A percentile compares a stretch with the other conserved stretches of the same genome.
These are phyloP conservation scores for Leucophenga maculata DNA, from an alignment of 2,888 invertebrate species.

Conservation along the genomic window DNA sequence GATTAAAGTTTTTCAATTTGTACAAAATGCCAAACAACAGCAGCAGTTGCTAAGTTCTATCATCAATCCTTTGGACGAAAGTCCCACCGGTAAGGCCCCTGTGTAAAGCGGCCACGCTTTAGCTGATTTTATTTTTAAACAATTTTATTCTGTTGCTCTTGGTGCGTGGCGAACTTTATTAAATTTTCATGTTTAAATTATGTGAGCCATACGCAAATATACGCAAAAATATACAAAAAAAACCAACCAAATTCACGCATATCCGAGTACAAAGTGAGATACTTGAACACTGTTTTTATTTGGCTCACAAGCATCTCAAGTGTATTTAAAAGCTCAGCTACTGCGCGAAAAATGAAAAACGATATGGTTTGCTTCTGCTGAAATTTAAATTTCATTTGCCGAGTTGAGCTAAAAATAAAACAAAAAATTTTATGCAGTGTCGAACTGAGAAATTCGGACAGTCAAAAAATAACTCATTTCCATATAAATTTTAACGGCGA, in stretches of 20 bases:
- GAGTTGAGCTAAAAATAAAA: no score
- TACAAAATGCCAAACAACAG: background rate
- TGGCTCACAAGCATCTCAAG: conserved; percentile 11
- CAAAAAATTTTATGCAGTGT: no score
- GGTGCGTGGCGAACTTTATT: conserved; percentile 10
- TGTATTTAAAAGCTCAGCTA: conserved; percentile 13
- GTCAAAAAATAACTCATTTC: no score
- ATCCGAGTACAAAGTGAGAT: background rate
- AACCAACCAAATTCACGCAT: background rate
- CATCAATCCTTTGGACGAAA: conserved; percentile 1
- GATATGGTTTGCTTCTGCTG: background rate
- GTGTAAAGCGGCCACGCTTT: background rate
- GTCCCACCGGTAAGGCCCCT: background rate
- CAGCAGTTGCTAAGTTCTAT: background rate
- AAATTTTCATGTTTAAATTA: conserved; percentile 13
- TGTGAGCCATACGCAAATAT: background rate
- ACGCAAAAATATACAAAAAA: no score
- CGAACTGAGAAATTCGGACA: no score
- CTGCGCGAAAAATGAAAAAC: background rate
- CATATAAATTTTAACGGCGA: no score
- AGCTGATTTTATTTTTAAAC: no score
- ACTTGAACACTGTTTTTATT: background rate
- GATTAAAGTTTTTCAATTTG: conserved; percentile 2
- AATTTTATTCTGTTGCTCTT: background rate
- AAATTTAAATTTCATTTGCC: background rate